A percentile compares a stretch with the other conserved stretches of the same genome.
Evolutionary conservation across 2,113 vertebrate genomes (phyloP).

Genomic region (Polypterus senegalus): DNA sequence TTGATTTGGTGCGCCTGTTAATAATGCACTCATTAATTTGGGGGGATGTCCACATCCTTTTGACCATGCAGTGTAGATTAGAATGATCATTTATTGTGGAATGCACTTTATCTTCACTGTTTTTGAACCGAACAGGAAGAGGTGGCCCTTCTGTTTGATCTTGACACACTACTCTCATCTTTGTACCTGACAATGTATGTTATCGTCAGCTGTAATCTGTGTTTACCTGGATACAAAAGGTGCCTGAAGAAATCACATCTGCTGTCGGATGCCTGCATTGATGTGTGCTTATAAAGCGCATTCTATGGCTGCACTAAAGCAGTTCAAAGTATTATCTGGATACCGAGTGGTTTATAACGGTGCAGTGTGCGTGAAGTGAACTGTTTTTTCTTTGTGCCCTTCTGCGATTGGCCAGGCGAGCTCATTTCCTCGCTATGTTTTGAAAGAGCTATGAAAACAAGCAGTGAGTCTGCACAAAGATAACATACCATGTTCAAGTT

Average conservation of each 20-base stretch:
- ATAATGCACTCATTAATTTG: no score
- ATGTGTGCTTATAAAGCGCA: no score
- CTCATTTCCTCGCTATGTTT: conserved; percentile 36
- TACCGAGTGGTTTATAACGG: conserved; percentile 35
- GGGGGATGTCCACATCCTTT: no score
- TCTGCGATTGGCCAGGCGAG: conserved; percentile 41
- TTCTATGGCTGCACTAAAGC: conserved; percentile 30
- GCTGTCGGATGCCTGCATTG: no score
- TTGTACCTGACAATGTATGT: no score
- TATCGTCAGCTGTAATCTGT: no score
- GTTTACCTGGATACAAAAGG: no score
- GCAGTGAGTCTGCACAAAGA: conserved; percentile 20
- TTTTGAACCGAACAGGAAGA: background rate
- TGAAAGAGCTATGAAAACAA: conserved; percentile 43
- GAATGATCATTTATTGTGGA: background rate
- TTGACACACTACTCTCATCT: no score
- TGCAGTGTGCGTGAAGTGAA: conserved; percentile 43
- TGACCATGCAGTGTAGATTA: background rate
- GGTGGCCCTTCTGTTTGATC: no score
- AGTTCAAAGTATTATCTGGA: conserved; percentile 14
- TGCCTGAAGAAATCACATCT: no score
- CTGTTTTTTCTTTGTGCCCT: conserved; percentile 47
- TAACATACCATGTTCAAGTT: conserved; percentile 12
- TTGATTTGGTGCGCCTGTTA: no score
- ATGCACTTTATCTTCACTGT: background rate